Conservation (phyloP, 2,113 vertebrate genomes). For the Symphodus melops region DNA sequence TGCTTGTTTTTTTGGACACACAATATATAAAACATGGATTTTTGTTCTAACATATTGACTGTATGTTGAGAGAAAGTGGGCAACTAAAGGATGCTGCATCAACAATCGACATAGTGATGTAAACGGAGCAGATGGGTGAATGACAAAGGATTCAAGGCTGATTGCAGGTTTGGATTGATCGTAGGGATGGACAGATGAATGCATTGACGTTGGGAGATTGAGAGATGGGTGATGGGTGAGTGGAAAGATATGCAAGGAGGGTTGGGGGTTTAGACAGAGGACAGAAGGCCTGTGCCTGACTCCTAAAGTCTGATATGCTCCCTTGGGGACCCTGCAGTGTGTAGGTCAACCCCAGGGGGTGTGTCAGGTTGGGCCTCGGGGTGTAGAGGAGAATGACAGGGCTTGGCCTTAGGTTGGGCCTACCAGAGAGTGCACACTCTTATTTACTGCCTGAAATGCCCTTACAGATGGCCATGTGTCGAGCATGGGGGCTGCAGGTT, state of each 20-base stretch:
- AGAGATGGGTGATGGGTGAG: constrained; percentile 48
- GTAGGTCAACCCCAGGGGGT: constrained; percentile 56
- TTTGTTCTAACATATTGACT: background rate
- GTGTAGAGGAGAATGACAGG: constrained; percentile 61
- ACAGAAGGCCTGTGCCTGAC: constrained; percentile 62
- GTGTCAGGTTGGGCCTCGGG: constrained; percentile 52
- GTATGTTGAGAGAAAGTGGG: background rate
- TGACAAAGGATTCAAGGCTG: constrained; percentile 44
- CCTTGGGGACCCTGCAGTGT: constrained; percentile 59
- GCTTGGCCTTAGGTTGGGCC: constrained; percentile 58
- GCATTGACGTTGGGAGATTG: constrained; percentile 50
- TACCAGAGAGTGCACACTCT: constrained; percentile 47
- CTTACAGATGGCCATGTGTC: constrained; percentile 75
- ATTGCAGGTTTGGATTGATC: constrained; percentile 26
- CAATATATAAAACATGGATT: background rate
- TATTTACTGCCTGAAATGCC: constrained; percentile 78
- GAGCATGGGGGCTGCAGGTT: constrained; percentile 43
- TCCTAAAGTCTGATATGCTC: constrained; percentile 42
- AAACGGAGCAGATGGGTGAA: constrained; percentile 55
- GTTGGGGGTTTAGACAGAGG: constrained; percentile 47
- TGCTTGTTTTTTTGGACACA: background rate
- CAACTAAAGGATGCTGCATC: constrained; percentile 14
- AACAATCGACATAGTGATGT: constrained; percentile 3
- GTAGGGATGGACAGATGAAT: constrained; percentile 52
- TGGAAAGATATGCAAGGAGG: constrained; percentile 21